Conservation (phyloP, 2,113 vertebrate genomes). For the Odocoileus hemionus region DNA sequence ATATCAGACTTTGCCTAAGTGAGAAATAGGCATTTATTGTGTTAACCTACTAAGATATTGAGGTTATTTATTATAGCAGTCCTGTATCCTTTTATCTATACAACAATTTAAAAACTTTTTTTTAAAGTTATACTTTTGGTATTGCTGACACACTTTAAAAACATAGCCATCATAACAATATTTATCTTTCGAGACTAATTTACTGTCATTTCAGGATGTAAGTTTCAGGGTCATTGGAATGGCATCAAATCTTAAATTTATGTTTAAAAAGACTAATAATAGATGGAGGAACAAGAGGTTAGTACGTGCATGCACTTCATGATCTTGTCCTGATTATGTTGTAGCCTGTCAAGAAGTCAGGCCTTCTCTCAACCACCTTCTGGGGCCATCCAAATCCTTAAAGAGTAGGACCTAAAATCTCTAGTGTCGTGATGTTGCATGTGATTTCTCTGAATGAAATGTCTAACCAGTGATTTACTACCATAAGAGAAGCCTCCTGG, state of each 20-base stretch:
- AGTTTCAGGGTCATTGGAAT: slow-evolving; percentile 1
- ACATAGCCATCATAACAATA: neutral
- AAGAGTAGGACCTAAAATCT: neutral
- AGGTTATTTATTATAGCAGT: neutral
- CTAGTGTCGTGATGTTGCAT: neutral
- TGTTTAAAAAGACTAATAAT: neutral
- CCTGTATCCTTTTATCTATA: neutral
- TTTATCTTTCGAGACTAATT: neutral
- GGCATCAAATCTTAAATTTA: slow-evolving; percentile 30
- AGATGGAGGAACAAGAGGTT: neutral
- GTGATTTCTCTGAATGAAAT: neutral
- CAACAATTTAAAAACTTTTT: neutral
- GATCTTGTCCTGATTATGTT: neutral
- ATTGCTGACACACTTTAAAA: neutral
- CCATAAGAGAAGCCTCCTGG: neutral
- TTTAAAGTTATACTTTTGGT: neutral
- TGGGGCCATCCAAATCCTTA: neutral
- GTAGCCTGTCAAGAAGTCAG: neutral
- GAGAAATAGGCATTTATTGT: neutral
- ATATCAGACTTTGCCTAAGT: neutral
- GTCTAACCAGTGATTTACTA: neutral
- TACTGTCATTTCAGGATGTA: neutral
- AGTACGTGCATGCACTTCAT: neutral
- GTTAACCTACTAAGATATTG: neutral
- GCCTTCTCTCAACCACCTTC: neutral